Evolutionary conservation across 2,113 vertebrate genomes (phyloP), one percentile per base, ranked within the genome.

Genomic region (Sinosuthora webbiana): DNA sequence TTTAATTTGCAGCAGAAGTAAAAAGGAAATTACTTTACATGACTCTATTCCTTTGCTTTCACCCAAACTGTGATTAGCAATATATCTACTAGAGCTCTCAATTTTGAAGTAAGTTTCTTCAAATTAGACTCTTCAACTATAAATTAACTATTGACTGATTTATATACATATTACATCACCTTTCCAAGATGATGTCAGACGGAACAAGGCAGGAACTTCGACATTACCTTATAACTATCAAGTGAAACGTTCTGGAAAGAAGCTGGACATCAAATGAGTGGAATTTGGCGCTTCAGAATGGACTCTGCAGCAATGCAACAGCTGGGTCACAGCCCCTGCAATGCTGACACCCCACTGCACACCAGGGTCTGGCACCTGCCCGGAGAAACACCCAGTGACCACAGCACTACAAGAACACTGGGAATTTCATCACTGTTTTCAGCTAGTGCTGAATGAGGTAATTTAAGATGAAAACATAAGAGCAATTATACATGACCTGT

Each of bases 321-420:
- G 52, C 31, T 1, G 7, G 63, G 77, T 28, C 33, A 27, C 24
- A 55, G 56, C 68, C 67, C 24, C 31, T 0, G 39, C 69, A 42
- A 10, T 1, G 20, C 47, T 1, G 5, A 33, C 39, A 81, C 7
- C 64, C n/a, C 28, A 27, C 67, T 39, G 44, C 83, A 71, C 49
- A 13, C 41, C 22, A 17, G 1, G 4, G 47, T 10, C 85, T 37
- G 9, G 25, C 73, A 87, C 44, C 57, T 73, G 76, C 59, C 37
- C 1, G 7, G 28, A 77, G 42, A 62, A 84, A 81, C 39, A 53
- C 15, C 33, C 18, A 12, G 44, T 52, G 41, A 88, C 44, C 57
- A 37, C 41, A 57, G 28, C 1, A 1, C 19, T 57, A 14, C 23
- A 12, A 27, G 56, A 25, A 0, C 21, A 7, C 60, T 1, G 18